These are phyloP conservation scores for Apotomis capreana DNA, from an alignment of 2,888 invertebrate species.

Conservation along the genomic window DNA sequence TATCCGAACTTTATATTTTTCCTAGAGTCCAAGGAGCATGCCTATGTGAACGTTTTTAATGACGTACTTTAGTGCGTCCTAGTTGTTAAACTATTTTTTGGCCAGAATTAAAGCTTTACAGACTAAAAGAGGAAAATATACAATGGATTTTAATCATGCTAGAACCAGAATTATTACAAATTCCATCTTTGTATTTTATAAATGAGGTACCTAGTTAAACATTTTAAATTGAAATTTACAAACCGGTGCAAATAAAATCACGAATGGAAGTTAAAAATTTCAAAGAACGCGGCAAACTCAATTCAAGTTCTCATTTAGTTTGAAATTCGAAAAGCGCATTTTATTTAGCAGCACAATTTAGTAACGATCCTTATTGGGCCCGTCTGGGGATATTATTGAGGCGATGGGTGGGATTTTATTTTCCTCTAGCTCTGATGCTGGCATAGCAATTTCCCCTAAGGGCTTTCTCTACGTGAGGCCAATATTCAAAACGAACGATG, in stretches of 20 bases:
- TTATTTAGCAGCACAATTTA: constrained; percentile 74
- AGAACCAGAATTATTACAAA: too few species aligned
- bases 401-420: constrained; percentile 74
- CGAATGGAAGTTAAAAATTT: background rate
- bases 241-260: background rate
- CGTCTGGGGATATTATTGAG: constrained; percentile 71
- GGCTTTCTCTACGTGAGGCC: constrained; percentile 74
- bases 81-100: too few species aligned
- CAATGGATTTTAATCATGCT: too few species aligned
- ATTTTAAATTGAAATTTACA: too few species aligned
- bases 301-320: constrained; percentile 35
- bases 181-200: too few species aligned
- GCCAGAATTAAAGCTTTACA: too few species aligned
- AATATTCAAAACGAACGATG: constrained; percentile 79
- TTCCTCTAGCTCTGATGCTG: constrained; percentile 61
- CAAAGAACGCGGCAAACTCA: constrained; percentile 16
- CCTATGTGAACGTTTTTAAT: too few species aligned
- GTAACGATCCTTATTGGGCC: constrained; percentile 70
- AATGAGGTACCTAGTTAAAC: too few species aligned
- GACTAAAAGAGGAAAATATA: too few species aligned
- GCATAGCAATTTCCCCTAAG: constrained; percentile 73
- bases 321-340: constrained; percentile 52
- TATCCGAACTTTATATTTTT: too few species aligned
- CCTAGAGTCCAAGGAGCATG: too few species aligned
- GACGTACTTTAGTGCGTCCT: too few species aligned